Percentiles rank a stretch among this genome's conserved stretches.
Conservation (phyloP, 2,888 invertebrate genomes). For the Coremacera marginata region DNA sequence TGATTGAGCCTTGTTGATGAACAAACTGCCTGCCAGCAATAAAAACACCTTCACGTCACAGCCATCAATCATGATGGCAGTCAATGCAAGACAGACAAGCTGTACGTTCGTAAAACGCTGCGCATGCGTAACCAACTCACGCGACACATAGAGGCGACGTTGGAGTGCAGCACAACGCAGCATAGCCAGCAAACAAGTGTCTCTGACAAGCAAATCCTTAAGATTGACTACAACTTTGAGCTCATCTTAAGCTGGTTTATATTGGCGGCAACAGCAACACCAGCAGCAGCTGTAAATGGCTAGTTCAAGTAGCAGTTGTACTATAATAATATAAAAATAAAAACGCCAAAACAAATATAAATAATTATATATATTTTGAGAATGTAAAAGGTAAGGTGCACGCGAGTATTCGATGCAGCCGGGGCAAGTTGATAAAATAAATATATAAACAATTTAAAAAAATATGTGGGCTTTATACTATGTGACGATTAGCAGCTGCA, state of each 20-base stretch:
- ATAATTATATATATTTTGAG: not conserved
- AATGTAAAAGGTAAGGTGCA: too few species aligned
- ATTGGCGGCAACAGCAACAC: too few species aligned
- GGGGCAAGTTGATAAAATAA: not conserved
- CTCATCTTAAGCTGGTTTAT: not conserved
- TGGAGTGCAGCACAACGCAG: not conserved
- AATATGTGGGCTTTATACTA: slow-evolving; percentile 18
- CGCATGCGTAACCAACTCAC: slow-evolving; percentile 17
- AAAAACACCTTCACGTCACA: not conserved
- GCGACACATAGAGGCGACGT: not conserved
- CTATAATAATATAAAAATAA: not conserved
- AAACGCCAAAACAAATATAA: slow-evolving; percentile 8
- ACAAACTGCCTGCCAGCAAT: too few species aligned
- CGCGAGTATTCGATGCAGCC: not conserved
- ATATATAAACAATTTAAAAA: not conserved
- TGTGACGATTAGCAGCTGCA: not conserved
- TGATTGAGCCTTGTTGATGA: too few species aligned
- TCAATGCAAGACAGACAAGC: not conserved
- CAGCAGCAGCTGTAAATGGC: too few species aligned
- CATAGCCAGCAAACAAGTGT: not conserved
- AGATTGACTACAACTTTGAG: not conserved
- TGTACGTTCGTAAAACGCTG: not conserved
- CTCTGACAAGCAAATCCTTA: slow-evolving; percentile 1
- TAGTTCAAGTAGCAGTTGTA: too few species aligned
- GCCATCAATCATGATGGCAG: not conserved